Base-by-base conservation (phyloP, 2,888 invertebrate genomes). In the Trachelus troglodyta region DNA sequence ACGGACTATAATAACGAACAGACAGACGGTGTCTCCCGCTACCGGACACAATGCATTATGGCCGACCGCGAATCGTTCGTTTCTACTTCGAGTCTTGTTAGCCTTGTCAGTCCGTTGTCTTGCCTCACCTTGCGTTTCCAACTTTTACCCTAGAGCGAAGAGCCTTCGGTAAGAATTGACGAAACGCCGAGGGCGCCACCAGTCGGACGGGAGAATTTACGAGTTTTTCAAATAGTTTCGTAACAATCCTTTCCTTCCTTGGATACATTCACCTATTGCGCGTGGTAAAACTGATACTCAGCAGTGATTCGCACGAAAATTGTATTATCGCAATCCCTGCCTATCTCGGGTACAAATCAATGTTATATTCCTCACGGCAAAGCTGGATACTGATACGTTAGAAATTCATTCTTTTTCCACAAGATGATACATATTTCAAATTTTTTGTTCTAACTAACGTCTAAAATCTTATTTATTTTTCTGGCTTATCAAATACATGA, bases 131-230 rank as follows among this genome's bases (percentile, higher is more conserved):
- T 56, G 56, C 56, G 15, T 56, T 56, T 23, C 56, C 9, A 23
- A 56, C 56, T 56, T 56, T 56, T 56, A 15, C 56, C 15, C 56
- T 56, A 56, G 9, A 23, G 56, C 56, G 56, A 56, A 56, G 23
- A 56, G 71, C 71, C 71, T 31, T 31, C 34, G 71, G 12, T 71
- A 4, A 31, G 71, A 71, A 31, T 34, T 31, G 71, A 11, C 71
- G 71, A 71, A 71, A 33, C 71, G 71, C 31, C 33, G 71, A 71
- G 71, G 71, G 71, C 71, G 71, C 71, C 71, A 71, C 71, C 31
- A 31, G 33, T 33, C 71, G 71, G 71, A 71, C 71, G 9, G 9
- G 56, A 56, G 23, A 56, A 56, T 56, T 56, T 56, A 56, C 23
- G 23, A 56, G 56, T 23, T 56, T 56, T 56, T 56, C 1, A 9